Conservation (phyloP, 2,888 invertebrate genomes). For the Hirtodrosophila cameraria region DNA sequence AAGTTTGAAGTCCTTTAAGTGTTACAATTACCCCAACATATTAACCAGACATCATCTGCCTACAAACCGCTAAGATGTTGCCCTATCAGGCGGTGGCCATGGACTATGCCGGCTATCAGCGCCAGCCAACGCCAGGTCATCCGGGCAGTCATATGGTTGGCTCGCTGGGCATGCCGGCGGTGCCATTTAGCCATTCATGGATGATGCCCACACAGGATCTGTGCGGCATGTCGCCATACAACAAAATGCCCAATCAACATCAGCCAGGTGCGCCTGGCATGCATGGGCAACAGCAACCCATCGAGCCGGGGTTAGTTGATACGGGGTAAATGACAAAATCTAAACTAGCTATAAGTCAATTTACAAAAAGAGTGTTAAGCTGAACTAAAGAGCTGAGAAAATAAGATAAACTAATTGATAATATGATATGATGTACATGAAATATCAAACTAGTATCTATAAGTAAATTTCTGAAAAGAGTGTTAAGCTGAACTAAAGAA, state of each 20-base stretch:
- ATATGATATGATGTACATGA: too few species aligned
- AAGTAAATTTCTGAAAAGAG: too few species aligned
- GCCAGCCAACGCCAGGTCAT: constrained; percentile 85
- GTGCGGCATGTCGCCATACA: constrained; percentile 94
- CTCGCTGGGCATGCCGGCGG: constrained; percentile 85
- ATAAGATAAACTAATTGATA: too few species aligned
- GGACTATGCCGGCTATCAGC: constrained; percentile 91
- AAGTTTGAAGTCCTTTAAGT: constrained; percentile 24
- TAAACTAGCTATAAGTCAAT: neutral
- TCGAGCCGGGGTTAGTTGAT: constrained; percentile 91
- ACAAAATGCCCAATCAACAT: constrained; percentile 86
- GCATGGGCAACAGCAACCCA: constrained; percentile 83
- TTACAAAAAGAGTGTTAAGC: too few species aligned
- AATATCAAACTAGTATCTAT: too few species aligned
- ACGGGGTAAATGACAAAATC: constrained; percentile 54
- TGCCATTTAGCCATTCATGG: constrained; percentile 96
- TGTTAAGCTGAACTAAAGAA: too few species aligned
- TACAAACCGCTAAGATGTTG: constrained; percentile 88
- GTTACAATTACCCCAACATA: neutral
- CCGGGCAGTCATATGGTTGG: constrained; percentile 84
- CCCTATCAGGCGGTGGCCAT: constrained; percentile 95
- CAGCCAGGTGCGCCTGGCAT: constrained; percentile 77
- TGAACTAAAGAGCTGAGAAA: too few species aligned
- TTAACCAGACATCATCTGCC: too few species aligned
- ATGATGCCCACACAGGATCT: constrained; percentile 96